phyloP scores from a whole-genome alignment of 1,140 invertebrate species.

The Matsumurasca onukii region DNA sequence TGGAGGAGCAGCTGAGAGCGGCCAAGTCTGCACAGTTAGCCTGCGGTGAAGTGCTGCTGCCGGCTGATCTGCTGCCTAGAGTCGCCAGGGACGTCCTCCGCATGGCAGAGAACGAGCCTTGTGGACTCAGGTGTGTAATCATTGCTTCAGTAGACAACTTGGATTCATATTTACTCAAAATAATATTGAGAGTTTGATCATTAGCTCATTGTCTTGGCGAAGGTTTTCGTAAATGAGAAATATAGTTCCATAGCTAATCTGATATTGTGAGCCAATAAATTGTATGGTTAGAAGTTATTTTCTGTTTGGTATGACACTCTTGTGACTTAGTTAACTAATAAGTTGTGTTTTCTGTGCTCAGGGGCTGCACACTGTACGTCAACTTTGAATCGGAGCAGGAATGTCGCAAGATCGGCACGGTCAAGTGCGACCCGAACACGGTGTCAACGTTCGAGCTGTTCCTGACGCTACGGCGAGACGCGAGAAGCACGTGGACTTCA shows the following conservation, averaged over 20 bases:
- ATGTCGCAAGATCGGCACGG: constrained; percentile 59
- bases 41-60: constrained; percentile 78
- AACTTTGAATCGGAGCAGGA: constrained; percentile 67
- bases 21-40: constrained; percentile 75
- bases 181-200: not conserved
- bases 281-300: too few relatives aligned
- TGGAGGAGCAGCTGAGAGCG: constrained; percentile 72
- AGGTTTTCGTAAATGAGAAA: too few relatives aligned
- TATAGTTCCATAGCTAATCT: too few relatives aligned
- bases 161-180: not conserved
- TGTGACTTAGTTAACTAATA: not conserved
- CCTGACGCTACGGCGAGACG: constrained; percentile 78
- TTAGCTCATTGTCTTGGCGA: too few relatives aligned
- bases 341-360: constrained; percentile 38
- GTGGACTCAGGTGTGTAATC: constrained; percentile 63
- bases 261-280: too few relatives aligned
- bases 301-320: too few relatives aligned
- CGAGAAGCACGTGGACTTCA: constrained; percentile 73
- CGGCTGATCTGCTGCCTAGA: constrained; percentile 70
- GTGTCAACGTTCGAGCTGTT: constrained; percentile 85
- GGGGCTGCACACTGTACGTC: constrained; percentile 73
- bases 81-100: constrained; percentile 73
- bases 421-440: constrained; percentile 79
- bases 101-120: constrained; percentile 81
- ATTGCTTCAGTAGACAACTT: too few relatives aligned